These are phyloP conservation scores for Oncorhynchus keta DNA, from an alignment of 2,113 vertebrate species.

Conservation along the genomic window DNA sequence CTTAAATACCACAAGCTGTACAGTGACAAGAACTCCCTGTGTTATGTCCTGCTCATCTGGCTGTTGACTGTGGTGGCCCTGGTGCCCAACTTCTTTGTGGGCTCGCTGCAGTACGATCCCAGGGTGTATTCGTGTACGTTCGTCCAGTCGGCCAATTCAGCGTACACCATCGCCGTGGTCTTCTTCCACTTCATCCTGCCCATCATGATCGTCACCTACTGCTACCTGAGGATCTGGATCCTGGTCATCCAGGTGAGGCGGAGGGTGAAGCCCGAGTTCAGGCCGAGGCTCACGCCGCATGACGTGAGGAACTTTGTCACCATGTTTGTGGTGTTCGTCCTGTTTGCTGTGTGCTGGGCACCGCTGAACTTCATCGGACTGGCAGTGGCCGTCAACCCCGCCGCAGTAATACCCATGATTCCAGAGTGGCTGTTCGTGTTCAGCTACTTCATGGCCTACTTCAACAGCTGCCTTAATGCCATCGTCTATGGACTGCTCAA, in stretches of 20 bases:
- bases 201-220: constrained; percentile 80
- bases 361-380: constrained; percentile 86
- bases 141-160: constrained; percentile 78
- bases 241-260: constrained; percentile 81
- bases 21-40: constrained; percentile 78
- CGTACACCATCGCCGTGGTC: constrained; percentile 81
- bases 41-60: constrained; percentile 81
- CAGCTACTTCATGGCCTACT: constrained; percentile 98
- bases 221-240: constrained; percentile 85
- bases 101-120: constrained; percentile 81
- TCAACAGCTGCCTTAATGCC: constrained; percentile 99
- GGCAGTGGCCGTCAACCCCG: constrained; percentile 78
- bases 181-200: constrained; percentile 85
- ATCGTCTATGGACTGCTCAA: constrained; percentile 95
- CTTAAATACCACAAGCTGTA: constrained; percentile 82
- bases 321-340: constrained; percentile 87
- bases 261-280: constrained; percentile 78
- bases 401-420: constrained; percentile 59
- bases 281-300: constrained; percentile 78
- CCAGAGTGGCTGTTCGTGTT: constrained; percentile 93
- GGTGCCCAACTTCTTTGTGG: constrained; percentile 78
- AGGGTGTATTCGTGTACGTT: constrained; percentile 85
- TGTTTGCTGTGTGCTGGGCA: constrained; percentile 86
- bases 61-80: constrained; percentile 78
- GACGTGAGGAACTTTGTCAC: constrained; percentile 85